Evolutionary conservation across 2,113 vertebrate species (phyloP).

Genomic region (Archocentrus centrarchus): DNA sequence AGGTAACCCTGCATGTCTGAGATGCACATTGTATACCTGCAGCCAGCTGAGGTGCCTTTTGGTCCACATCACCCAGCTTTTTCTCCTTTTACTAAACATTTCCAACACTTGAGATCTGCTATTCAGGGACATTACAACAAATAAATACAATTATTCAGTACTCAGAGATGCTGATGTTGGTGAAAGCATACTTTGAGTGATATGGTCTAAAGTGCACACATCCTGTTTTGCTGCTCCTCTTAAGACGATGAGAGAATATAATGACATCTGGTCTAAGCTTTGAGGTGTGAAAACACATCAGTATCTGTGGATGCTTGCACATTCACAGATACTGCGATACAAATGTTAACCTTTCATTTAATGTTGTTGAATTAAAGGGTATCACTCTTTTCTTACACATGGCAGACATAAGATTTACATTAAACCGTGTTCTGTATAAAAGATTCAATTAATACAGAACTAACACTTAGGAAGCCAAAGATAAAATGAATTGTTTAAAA

Average conservation of each 20-base stretch:
- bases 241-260: background rate
- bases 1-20: background rate
- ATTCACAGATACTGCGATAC: background rate
- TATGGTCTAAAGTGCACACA: background rate
- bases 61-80: background rate
- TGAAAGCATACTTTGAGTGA: background rate
- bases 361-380: background rate
- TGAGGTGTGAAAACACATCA: conserved; percentile 4
- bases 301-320: background rate
- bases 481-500: background rate
- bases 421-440: background rate
- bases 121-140: background rate
- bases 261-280: background rate
- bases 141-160: background rate
- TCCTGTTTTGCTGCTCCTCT: background rate
- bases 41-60: background rate
- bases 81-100: background rate
- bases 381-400: background rate
- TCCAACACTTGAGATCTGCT: background rate
- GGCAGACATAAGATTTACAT: background rate
- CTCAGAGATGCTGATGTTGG: background rate
- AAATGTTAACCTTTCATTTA: background rate
- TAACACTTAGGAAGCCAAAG: background rate
- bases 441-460: background rate
- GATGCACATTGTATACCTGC: background rate